Percentiles rank a stretch among this genome's conserved stretches.
Conservation (phyloP, 2,797 vertebrate species). For the Chloroceryle inda region DNA sequence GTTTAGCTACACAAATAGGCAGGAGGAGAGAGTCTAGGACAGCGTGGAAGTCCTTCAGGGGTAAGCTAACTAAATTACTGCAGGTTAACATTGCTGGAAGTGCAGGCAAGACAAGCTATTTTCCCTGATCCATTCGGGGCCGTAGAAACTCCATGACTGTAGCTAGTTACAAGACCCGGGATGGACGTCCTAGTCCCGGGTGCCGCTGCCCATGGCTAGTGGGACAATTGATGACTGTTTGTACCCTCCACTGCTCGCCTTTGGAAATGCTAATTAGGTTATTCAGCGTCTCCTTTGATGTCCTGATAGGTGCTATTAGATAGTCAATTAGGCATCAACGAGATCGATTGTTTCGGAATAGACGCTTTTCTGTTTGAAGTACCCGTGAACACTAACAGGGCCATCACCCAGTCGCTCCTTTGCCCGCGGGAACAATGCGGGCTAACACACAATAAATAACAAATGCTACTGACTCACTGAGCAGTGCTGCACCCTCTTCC, state of each 20-base stretch:
- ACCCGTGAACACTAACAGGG: slow-evolving; percentile 36
- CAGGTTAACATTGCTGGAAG: neutral
- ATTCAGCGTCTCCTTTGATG: slow-evolving; percentile 70
- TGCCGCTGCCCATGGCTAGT: neutral
- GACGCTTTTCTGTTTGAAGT: slow-evolving; percentile 67
- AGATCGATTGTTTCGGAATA: slow-evolving; percentile 65
- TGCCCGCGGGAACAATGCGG: slow-evolving; percentile 2
- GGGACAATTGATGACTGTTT: slow-evolving; percentile 59
- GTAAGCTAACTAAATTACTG: neutral
- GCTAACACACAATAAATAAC: slow-evolving; percentile 29
- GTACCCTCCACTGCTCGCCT: slow-evolving; percentile 42
- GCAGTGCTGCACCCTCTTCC: neutral
- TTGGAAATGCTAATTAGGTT: slow-evolving; percentile 77
- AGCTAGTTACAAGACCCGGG: neutral
- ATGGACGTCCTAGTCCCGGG: neutral
- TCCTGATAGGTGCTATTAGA: slow-evolving; percentile 71
- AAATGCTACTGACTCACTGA: neutral
- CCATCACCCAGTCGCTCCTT: slow-evolving; percentile 21
- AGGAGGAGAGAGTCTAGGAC: neutral
- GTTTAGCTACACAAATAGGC: neutral
- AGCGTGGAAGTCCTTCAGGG: neutral
- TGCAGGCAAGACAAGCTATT: accelerated
- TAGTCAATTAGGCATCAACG: slow-evolving; percentile 69
- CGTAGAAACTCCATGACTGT: accelerated
- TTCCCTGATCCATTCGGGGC: neutral